Conservation (phyloP, 1,140 invertebrate genomes). For the Halesus radiatus region DNA sequence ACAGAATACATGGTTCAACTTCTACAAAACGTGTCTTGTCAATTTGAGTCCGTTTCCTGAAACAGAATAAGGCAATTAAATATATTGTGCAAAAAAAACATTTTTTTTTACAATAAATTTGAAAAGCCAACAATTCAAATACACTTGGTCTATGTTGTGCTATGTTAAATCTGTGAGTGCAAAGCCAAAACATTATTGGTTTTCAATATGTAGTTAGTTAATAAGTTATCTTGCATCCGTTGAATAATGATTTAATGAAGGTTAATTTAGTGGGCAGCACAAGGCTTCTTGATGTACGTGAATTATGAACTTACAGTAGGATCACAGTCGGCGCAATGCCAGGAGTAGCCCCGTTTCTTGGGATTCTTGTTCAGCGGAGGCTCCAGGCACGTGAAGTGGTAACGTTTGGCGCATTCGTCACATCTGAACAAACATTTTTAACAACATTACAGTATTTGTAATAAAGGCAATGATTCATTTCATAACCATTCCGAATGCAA, state of each 20-base stretch:
- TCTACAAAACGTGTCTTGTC: conserved; percentile 19
- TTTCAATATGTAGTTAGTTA: background rate
- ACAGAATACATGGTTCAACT: background rate
- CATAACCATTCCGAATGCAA: too few species aligned
- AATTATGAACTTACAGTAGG: conserved; percentile 78
- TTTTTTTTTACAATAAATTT: background rate
- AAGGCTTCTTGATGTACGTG: background rate
- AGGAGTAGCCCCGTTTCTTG: conserved; percentile 92
- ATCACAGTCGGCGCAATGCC: conserved; percentile 97
- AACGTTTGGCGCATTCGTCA: conserved; percentile 91
- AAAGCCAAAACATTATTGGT: background rate
- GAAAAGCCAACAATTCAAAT: background rate
- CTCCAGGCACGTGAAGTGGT: conserved; percentile 93
- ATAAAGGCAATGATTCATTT: too few species aligned
- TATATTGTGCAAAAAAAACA: background rate
- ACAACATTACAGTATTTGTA: too few species aligned
- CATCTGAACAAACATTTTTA: conserved; percentile 74
- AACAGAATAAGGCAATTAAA: conserved; percentile 28
- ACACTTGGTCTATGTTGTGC: background rate
- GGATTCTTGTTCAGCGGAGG: conserved; percentile 94
- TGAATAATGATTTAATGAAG: background rate
- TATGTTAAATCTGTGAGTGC: background rate
- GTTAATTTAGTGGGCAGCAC: background rate
- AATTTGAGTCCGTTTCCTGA: conserved; percentile 56
- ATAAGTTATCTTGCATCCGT: background rate